Evolutionary conservation across 2,888 invertebrate species (phyloP), one percentile per base, ranked within the genome.

Genomic region (Drosophila birchii): DNA sequence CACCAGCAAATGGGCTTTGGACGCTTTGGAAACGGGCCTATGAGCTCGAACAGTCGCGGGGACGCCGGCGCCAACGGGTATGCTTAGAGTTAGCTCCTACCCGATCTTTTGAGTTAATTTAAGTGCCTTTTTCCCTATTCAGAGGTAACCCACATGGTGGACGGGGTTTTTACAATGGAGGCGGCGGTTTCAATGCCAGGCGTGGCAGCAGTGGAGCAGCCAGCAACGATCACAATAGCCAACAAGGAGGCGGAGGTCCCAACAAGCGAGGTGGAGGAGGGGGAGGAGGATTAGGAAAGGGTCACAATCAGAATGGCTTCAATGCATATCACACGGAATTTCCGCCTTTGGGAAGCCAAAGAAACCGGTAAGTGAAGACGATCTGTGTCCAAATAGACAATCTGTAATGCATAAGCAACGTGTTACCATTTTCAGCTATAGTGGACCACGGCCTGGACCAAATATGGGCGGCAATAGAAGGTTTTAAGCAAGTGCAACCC

Each of bases 171-270:
- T 89, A 80, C 32, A 80, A 78, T 41, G 80, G 78, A 0, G 79
- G 81, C 26, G 81, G 83, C 26, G 82, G 87, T 5, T 89, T 89
- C 12, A 81, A 67, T 66, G 61, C 68, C 23, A 71, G 86, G 90
- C 93, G 94, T 5, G 92, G 78, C 12, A 68, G 83, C 90, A 93
- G 94, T 5, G 92, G 78, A n/a, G 92, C 92, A 4, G 93, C 58
- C 23, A 55, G 61, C 93, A 93, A 61, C 66, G 80, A 79, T 47
- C 57, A 44, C 45, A 79, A 53, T 59, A 68, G 71, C 59, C 68
- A 76, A 0, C 75, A 77, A 91, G 93, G 93, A n/a, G 61, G 56
- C 23, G 36, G 68, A 2, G 93, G 93, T 34, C 93, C 92, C 34
- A 79, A 51, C 14, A 94, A 93, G 93, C 82, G 86, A 16, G 88